Percentiles rank a stretch among this genome's conserved stretches.
Conservation (phyloP, 2,113 vertebrate species). For the Muntiacus reevesi region DNA sequence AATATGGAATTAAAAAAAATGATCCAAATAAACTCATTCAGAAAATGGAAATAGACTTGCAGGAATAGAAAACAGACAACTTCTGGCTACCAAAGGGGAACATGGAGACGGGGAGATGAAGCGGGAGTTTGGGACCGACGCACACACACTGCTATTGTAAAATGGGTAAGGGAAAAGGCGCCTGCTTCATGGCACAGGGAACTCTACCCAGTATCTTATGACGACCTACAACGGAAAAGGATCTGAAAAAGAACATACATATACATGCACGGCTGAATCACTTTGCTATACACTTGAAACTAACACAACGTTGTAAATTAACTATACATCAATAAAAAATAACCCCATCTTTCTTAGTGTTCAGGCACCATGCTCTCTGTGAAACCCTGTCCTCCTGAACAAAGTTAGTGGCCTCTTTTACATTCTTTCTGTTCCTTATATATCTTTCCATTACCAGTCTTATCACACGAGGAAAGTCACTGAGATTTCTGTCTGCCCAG, state of each 20-base stretch:
- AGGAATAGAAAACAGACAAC: not conserved
- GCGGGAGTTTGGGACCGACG: not conserved
- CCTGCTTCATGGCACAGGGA: not conserved
- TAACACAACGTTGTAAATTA: not conserved
- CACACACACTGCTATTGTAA: not conserved
- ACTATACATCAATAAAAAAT: not conserved
- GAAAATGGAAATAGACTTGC: not conserved
- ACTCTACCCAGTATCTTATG: not conserved
- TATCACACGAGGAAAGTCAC: not conserved
- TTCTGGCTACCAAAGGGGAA: not conserved
- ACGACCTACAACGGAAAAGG: not conserved
- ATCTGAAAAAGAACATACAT: not conserved
- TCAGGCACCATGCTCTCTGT: not conserved
- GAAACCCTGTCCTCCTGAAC: not conserved
- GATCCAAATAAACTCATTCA: not conserved
- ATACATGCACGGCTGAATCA: not conserved
- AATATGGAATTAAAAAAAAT: not conserved
- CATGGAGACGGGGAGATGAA: fast-evolving
- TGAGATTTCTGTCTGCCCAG: not conserved
- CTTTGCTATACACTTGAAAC: not conserved
- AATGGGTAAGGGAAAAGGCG: not conserved
- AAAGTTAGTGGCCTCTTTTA: not conserved
- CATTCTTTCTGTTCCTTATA: not conserved
- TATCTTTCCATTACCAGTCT: not conserved
- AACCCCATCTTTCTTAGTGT: not conserved